Evolutionary conservation across 2,797 vertebrate species (phyloP).

Genomic region (Bovichtus variegatus): DNA sequence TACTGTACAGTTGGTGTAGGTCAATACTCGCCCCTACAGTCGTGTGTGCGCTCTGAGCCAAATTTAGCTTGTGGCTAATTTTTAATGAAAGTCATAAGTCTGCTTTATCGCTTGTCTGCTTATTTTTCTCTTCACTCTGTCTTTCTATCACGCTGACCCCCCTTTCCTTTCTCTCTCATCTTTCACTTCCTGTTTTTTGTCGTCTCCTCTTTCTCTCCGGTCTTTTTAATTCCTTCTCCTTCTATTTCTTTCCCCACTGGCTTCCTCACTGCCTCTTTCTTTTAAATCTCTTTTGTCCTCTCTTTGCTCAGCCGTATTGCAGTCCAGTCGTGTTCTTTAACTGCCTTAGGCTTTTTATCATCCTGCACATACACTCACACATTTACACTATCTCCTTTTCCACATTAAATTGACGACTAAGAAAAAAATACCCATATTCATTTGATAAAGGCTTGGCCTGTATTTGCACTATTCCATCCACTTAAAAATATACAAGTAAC

Average conservation of each 20-base stretch:
- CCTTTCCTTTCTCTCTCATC: not conserved
- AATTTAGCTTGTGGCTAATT: slow-evolving; percentile 21
- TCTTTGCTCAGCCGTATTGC: slow-evolving; percentile 23
- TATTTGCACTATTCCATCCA: slow-evolving; percentile 13
- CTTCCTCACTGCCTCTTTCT: slow-evolving; percentile 1
- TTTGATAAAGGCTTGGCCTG: slow-evolving; percentile 9
- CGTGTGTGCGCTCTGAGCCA: slow-evolving; percentile 3
- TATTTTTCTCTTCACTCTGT: not conserved
- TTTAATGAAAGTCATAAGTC: slow-evolving; percentile 36
- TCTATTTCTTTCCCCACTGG: slow-evolving; percentile 11
- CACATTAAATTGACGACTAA: slow-evolving; percentile 3
- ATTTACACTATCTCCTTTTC: not conserved
- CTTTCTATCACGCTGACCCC: not conserved
- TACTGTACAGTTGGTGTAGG: not conserved
- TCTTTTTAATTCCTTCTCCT: not conserved
- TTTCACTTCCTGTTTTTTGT: not conserved
- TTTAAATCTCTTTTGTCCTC: slow-evolving; percentile 33
- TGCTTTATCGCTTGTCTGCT: slow-evolving; percentile 8
- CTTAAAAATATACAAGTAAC: slow-evolving; percentile 13
- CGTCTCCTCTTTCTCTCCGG: not conserved
- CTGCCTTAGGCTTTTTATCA: slow-evolving; percentile 34
- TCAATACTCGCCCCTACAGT: not conserved
- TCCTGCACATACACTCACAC: not conserved
- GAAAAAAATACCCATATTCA: not conserved
- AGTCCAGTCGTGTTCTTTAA: slow-evolving; percentile 30